A percentile compares a stretch with the other conserved stretches of the same genome.
Evolutionary conservation across 2,888 invertebrate species (phyloP).

Genomic region (Ceraclea dissimilis): DNA sequence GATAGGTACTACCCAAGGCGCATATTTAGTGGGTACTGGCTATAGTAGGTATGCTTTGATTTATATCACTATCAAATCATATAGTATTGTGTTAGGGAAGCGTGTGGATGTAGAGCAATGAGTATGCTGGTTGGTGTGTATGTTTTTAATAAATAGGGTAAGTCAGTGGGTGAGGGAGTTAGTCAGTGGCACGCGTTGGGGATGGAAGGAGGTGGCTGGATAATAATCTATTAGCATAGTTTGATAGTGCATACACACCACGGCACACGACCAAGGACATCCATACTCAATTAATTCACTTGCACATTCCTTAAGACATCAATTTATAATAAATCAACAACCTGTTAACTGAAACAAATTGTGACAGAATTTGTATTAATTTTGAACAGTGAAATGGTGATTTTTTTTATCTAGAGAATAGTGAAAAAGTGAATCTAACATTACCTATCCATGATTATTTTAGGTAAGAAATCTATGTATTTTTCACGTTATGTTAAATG

Average conservation of each 20-base stretch:
- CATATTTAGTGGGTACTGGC: too few species aligned
- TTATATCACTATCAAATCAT: constrained; percentile 12
- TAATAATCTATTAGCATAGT: constrained; percentile 6
- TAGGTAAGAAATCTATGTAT: too few species aligned
- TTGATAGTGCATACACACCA: constrained; percentile 3
- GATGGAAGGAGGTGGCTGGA: constrained; percentile 3
- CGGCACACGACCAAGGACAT: constrained; percentile 3
- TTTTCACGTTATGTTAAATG: too few species aligned
- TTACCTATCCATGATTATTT: too few species aligned
- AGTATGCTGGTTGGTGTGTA: background rate
- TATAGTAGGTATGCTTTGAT: too few species aligned
- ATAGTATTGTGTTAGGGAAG: constrained; percentile 3
- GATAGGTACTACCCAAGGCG: too few species aligned
- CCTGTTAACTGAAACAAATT: too few species aligned
- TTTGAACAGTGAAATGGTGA: too few species aligned
- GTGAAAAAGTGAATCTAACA: too few species aligned
- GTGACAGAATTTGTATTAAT: too few species aligned
- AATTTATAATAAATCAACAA: too few species aligned
- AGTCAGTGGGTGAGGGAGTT: constrained; percentile 15
- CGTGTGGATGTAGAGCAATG: background rate
- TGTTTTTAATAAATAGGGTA: constrained; percentile 24
- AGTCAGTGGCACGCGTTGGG: constrained; percentile 20
- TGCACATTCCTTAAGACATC: background rate
- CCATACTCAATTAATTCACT: background rate
- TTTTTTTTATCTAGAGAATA: too few species aligned